Evolutionary conservation across 1,140 invertebrate species (phyloP), one percentile per base, ranked within the genome.

Genomic region (Prorops nasuta): DNA sequence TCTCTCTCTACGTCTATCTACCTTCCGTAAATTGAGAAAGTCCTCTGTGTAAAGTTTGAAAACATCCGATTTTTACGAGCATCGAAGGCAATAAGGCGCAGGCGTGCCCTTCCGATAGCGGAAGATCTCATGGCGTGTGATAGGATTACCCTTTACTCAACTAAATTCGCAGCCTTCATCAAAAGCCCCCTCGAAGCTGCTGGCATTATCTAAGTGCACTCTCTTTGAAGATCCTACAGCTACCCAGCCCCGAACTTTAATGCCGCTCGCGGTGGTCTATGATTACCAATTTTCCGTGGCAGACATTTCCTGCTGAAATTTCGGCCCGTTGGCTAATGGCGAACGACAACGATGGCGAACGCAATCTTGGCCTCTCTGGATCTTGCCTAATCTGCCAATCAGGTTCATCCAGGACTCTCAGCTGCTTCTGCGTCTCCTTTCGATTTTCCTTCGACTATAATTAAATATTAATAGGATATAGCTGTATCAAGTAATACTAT

Each of bases 141-240:
- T 77, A 76, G 76, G 76, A 77, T 78, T 78, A 77, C 76, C 74
- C 76, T 76, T 77, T 75, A 77, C 76, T 76, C 70, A 74, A 74
- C 71, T 63, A 68, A 77, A 77, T 73, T 76, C 71, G 66, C 66
- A 74, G 62, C 64, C 73, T 76, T 76, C 76, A 76, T 76, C 76
- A 76, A 77, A 77, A 75, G 74, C 69, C 63, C 66, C 68, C 63
- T 68, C 71, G 70, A 74, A 72, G 57, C 56, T 56, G 45, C 64
- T 52, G 66, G 74, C 70, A 77, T 78, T 78, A 76, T 78, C 74
- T 77, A 77, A 77, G 72, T 77, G 76, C 74, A 78, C 70, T 71
- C 71, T 71, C 74, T 76, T 76, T 76, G 74, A 78, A 76, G 76
- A 76, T 74, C 64, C 63, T 65, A 46, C 58, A 44, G 53, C 43